These are phyloP conservation scores for Drosophila fuyamai DNA, from an alignment of 1,140 invertebrate species.

Conservation along the genomic window DNA sequence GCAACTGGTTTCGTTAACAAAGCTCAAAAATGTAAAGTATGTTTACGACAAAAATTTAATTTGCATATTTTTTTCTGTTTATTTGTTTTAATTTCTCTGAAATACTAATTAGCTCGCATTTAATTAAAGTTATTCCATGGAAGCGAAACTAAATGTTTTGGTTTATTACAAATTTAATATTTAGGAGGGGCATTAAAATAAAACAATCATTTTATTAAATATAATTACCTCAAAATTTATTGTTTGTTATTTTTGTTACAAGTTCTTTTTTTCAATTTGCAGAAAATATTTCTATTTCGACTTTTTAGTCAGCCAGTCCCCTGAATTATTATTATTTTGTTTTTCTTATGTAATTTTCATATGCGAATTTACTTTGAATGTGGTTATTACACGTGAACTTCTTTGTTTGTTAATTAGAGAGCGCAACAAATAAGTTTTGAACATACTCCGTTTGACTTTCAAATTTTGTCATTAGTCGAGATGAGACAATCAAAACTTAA, in stretches of 20 bases:
- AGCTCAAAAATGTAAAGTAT: not conserved
- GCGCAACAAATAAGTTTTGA: conserved; percentile 40
- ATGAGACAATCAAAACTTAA: conserved; percentile 41
- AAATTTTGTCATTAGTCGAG: conserved; percentile 39
- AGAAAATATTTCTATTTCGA: not conserved
- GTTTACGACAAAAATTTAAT: not conserved
- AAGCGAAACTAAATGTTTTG: not conserved
- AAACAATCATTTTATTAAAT: no score
- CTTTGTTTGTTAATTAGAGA: conserved; percentile 58
- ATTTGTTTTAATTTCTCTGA: not conserved
- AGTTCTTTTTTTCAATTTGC: no score
- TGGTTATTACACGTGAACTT: conserved; percentile 46
- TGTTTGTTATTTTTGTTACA: not conserved
- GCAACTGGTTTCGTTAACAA: not conserved
- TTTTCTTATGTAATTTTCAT: conserved; percentile 62
- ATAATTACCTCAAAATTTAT: not conserved
- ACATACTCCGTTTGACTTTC: conserved; percentile 35
- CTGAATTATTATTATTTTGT: conserved; percentile 1
- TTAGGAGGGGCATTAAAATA: no score
- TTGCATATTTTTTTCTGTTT: not conserved
- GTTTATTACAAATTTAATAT: no score
- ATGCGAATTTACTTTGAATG: conserved; percentile 25
- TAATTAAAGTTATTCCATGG: not conserved
- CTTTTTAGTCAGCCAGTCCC: conserved; percentile 32
- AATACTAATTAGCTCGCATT: not conserved